A percentile compares a stretch with the other conserved stretches of the same genome.
Evolutionary conservation across 1,140 invertebrate species (phyloP).

Genomic region (Drusus annulatus): DNA sequence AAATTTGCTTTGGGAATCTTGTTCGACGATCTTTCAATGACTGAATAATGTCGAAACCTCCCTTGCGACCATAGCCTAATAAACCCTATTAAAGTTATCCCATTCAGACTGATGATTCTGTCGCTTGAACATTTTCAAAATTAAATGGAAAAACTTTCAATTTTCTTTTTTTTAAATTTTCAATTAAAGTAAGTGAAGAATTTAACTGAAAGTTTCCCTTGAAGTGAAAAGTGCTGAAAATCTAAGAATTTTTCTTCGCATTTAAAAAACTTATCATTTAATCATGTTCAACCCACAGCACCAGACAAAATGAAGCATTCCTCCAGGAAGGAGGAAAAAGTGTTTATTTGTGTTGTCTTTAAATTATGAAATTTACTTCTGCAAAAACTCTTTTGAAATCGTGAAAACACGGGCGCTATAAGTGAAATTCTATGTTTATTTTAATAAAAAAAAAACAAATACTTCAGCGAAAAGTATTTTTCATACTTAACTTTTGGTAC

Average conservation of each 20-base stretch:
- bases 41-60: neutral
- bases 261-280: neutral
- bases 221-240: neutral
- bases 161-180: no score
- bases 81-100: constrained; percentile 19
- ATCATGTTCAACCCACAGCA: neutral
- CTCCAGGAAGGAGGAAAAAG: neutral
- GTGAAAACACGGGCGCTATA: no score
- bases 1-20: neutral
- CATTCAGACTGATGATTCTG: neutral
- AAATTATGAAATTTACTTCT: no score
- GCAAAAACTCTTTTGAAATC: no score
- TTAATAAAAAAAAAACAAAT: no score
- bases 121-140: constrained; percentile 4
- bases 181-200: constrained; percentile 16
- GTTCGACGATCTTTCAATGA: neutral
- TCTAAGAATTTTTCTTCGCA: no score
- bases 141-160: constrained; percentile 24
- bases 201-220: neutral
- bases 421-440: no score
- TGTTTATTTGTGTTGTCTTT: no score
- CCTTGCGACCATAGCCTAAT: neutral
- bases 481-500: no score
- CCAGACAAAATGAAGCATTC: neutral
- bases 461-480: no score